Evolutionary conservation across 30 jellyfish, hydroid and myxozoan species (phyloP).

Genomic region (Aurelia coerulea): DNA sequence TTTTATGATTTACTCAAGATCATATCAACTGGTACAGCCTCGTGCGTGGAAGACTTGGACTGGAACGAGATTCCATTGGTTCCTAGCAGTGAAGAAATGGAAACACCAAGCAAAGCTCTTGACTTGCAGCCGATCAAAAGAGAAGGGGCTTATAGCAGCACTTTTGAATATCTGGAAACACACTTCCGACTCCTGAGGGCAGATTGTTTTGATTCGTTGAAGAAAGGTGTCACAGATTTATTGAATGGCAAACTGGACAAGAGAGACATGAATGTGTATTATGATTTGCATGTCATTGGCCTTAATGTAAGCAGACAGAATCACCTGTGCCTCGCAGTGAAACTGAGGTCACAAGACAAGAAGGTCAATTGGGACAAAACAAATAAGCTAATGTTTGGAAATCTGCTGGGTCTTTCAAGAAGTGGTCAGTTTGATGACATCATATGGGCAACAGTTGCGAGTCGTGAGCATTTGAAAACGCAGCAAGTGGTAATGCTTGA

Average conservation of each 20-base stretch:
- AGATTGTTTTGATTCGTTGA: constrained; percentile 48
- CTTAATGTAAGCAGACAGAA: constrained; percentile 6
- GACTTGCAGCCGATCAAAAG: constrained; percentile 36
- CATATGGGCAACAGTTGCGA: constrained; percentile 74
- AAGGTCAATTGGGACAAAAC: constrained; percentile 59
- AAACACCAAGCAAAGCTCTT: background rate
- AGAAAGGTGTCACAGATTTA: constrained; percentile 27
- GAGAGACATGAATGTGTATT: constrained; percentile 71
- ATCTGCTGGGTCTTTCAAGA: constrained; percentile 63
- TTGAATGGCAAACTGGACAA: constrained; percentile 30
- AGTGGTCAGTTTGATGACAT: constrained; percentile 41
- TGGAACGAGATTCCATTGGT: constrained; percentile 33
- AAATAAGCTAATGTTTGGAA: constrained; percentile 68
- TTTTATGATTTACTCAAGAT: constrained; percentile 14
- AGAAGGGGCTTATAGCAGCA: constrained; percentile 33
- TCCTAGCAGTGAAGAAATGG: constrained; percentile 19
- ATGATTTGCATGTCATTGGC: constrained; percentile 45
- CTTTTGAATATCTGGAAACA: constrained; percentile 67
- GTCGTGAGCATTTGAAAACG: constrained; percentile 49
- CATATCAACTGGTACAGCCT: background rate
- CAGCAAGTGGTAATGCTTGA: constrained; percentile 33
- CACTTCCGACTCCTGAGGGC: constrained; percentile 59
- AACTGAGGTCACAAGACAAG: constrained; percentile 33
- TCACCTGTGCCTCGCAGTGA: constrained; percentile 38
- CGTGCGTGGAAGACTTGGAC: constrained; percentile 1